phyloP scores from a whole-genome alignment of 2,113 vertebrate genomes.

The Argyrosomus japonicus region DNA sequence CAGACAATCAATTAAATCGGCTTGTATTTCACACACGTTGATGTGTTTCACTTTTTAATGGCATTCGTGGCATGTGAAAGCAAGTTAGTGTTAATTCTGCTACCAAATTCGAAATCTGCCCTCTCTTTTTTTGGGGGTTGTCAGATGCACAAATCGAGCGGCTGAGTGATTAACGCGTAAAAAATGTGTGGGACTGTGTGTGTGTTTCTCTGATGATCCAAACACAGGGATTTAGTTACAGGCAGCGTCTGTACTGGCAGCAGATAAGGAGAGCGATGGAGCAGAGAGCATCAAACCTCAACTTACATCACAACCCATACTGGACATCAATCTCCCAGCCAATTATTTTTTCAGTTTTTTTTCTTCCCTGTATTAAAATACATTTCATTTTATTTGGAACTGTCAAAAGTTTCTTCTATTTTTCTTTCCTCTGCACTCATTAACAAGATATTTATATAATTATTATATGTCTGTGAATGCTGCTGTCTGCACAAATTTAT shows the following conservation, averaged over 20 bases:
- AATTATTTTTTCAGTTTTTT: constrained; percentile 52
- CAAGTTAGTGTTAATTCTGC: not conserved
- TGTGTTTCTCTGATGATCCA: constrained; percentile 39
- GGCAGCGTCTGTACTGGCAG: constrained; percentile 31
- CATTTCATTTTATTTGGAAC: not conserved
- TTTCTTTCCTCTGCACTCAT: constrained; percentile 26
- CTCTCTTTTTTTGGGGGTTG: not conserved
- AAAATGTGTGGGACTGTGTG: constrained; percentile 47
- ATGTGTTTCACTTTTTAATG: constrained; percentile 1
- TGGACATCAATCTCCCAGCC: constrained; percentile 42
- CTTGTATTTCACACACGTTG: not conserved
- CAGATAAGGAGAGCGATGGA: constrained; percentile 61
- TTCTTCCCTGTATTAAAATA: constrained; percentile 30
- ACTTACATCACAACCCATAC: constrained; percentile 26
- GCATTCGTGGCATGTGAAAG: not conserved
- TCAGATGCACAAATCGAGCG: not conserved
- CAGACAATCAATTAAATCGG: constrained; percentile 19
- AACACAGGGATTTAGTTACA: constrained; percentile 34
- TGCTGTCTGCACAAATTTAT: not conserved
- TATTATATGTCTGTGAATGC: not conserved
- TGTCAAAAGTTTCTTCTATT: not conserved
- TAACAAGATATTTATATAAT: constrained; percentile 3
- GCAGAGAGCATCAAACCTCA: constrained; percentile 55
- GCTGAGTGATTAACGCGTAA: constrained; percentile 28
- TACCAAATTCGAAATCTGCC: not conserved